Evolutionary conservation across 2,888 invertebrate genomes (phyloP), one percentile per base, ranked within the genome.

Genomic region (Platycnemis pennipes): DNA sequence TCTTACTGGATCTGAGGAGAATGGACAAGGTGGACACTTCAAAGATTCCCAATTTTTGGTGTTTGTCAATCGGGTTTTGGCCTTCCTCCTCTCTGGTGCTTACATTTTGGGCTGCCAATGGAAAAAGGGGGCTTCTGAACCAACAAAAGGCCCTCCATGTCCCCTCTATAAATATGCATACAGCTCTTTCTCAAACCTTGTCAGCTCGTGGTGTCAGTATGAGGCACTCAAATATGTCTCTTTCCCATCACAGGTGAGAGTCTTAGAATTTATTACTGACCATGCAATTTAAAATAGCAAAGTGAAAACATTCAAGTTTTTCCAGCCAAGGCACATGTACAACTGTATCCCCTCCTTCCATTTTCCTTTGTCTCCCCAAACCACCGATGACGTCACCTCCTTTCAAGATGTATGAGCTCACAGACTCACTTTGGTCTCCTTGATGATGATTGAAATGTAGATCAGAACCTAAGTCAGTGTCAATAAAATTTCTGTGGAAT

Each of bases 201-300:
- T 99, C 97, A 99, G 99, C 96, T 99, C 99, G 91, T 99, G 99
- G 99, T 99, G 99, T 96, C 99, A 99, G 96, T 99, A 99, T 96
- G 99, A 99, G 97, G 99, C 99, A 44, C 97, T 99, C 88, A 99
- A 99, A 96, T 99, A 98, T 96, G 99, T 99, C 96, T 99, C 98
- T 96, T 99, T 99, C 96, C 99, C 99, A 2, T 99, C 99, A 91
- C 99, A 99, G 97, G 99, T 98, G 95, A 95, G 95, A 56, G 11
- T n/a, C 45, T 63, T 53, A 1, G 22, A 1, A 31, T 63, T 26
- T 45, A n/a, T n/a, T 19, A 94, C 22, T 45, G 26, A 37, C 13
- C 31, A 88, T 88, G 5, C 4, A 26, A 63, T 1, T 63, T 63
- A 26, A 8, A 63, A 63, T 26, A 63, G 8, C n/a, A 3, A 26